phyloP scores from a whole-genome alignment of 2,797 vertebrate species.

The Falco peregrinus region DNA sequence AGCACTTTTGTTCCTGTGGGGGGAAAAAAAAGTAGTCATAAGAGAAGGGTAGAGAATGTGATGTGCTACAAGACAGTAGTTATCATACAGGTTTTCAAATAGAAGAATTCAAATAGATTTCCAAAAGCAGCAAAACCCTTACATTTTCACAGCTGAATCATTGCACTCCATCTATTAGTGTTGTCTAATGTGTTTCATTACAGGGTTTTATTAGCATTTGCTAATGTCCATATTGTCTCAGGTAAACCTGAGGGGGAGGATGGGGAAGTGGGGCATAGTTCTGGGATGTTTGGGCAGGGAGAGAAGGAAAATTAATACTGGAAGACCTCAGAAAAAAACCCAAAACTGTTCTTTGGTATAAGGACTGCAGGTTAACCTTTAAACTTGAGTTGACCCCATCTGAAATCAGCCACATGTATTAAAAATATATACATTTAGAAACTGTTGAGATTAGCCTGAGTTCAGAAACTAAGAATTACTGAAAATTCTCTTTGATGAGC shows the following conservation, averaged over 20 bases:
- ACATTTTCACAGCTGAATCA: neutral
- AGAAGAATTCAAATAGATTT: neutral
- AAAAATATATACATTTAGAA: neutral
- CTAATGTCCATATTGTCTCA: neutral
- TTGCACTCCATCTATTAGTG: neutral
- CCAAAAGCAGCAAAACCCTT: neutral
- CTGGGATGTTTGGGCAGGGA: neutral
- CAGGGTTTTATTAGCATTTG: neutral
- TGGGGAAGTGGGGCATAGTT: accelerated
- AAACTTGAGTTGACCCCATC: neutral
- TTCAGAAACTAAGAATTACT: neutral
- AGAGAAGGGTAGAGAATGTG: neutral
- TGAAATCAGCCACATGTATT: neutral
- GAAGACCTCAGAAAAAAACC: neutral
- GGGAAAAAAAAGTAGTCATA: neutral
- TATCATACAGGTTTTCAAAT: neutral
- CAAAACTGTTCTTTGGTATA: neutral
- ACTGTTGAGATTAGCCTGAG: neutral
- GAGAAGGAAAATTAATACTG: neutral
- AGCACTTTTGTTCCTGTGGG: neutral
- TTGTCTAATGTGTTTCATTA: neutral
- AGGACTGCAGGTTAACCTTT: neutral
- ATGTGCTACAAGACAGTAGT: neutral
- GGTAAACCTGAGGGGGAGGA: neutral
- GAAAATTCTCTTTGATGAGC: neutral